These are phyloP conservation scores for Pharmacophagus antenor DNA, from an alignment of 2,888 invertebrate genomes.

Conservation along the genomic window DNA sequence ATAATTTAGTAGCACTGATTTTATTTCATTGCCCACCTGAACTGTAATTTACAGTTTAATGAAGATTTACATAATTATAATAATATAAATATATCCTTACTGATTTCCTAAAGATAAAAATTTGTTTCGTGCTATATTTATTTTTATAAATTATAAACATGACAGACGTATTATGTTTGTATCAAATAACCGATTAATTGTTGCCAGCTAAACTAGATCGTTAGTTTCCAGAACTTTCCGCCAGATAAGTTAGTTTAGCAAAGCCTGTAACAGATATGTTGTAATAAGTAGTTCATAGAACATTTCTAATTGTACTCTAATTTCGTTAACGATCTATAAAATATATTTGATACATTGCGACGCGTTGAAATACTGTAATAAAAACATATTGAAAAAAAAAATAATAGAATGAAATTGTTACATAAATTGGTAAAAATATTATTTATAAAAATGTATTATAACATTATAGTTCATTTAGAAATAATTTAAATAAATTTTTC, in stretches of 20 bases:
- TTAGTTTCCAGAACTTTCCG: slow-evolving; percentile 11
- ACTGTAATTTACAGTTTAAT: no score
- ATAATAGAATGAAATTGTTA: not conserved
- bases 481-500: no score
- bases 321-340: not conserved
- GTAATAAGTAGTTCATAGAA: slow-evolving; percentile 12
- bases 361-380: slow-evolving; percentile 1
- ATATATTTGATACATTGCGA: slow-evolving; percentile 39
- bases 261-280: slow-evolving; percentile 10
- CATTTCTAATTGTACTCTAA: not conserved
- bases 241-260: slow-evolving; percentile 17
- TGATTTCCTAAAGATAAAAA: no score
- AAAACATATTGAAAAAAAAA: not conserved
- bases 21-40: no score
- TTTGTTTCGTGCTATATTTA: no score
- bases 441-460: no score
- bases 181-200: slow-evolving; percentile 8
- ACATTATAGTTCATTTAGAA: no score
- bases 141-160: no score
- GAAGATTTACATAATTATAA: no score
- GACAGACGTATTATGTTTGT: not conserved
- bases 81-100: no score
- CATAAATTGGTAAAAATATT: no score
- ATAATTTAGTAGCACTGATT: no score
- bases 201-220: slow-evolving; percentile 13